Evolutionary conservation across 1,140 invertebrate genomes (phyloP).

Genomic region (Procambarus clarkii): DNA sequence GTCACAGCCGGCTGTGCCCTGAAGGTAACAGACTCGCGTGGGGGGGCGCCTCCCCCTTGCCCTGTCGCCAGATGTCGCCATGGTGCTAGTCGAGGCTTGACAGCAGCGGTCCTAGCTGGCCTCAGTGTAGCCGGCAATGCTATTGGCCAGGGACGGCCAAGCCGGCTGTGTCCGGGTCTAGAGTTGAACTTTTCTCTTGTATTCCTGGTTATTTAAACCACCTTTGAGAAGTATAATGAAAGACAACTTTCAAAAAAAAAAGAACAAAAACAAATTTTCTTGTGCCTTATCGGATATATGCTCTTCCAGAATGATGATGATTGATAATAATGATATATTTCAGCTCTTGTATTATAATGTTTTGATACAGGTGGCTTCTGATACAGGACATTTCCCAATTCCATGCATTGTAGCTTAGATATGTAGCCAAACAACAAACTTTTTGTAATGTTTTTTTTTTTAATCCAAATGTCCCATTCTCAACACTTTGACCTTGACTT

Average conservation of each 20-base stretch:
- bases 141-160: conserved; percentile 4
- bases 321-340: conserved; percentile 30
- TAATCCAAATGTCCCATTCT: conserved; percentile 66
- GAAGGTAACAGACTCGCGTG: too few relatives aligned
- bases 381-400: conserved; percentile 69
- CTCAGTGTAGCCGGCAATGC: conserved; percentile 32
- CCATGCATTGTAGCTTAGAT: conserved; percentile 69
- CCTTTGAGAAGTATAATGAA: background rate
- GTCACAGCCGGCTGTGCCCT: too few relatives aligned
- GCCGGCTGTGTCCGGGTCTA: conserved; percentile 18
- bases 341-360: conserved; percentile 54
- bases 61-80: too few relatives aligned
- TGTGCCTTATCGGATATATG: conserved; percentile 1
- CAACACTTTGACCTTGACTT: conserved; percentile 64
- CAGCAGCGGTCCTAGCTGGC: background rate
- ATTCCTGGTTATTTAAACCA: conserved; percentile 35
- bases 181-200: conserved; percentile 5
- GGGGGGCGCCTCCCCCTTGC: too few relatives aligned
- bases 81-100: too few relatives aligned
- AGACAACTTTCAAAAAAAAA: conserved; percentile 18
- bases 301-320: conserved; percentile 37
- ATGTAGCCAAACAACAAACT: conserved; percentile 59
- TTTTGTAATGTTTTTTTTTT: too few relatives aligned
- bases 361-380: conserved; percentile 69
- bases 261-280: conserved; percentile 23